Evolutionary conservation across 2,797 vertebrate species (phyloP), one percentile per base, ranked within the genome.

Genomic region (Microcaecilia unicolor): DNA sequence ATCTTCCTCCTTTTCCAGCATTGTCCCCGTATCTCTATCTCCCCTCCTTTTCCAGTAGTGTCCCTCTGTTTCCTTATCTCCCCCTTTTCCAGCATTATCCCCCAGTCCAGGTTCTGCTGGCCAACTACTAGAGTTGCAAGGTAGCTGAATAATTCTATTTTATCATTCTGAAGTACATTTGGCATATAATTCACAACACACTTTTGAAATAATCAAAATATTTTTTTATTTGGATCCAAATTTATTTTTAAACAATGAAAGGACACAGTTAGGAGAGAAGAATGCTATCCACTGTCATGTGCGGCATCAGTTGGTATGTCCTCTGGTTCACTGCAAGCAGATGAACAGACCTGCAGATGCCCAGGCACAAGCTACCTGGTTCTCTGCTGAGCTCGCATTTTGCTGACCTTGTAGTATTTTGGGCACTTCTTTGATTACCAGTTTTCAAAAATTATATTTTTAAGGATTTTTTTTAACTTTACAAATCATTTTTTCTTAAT

Each of bases 251-350:
- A 19, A 12, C 1, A 15, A 9, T 43, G 12, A 34, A 33, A 54
- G 44, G 23, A 38, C 23, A 37, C 44, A 22, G 23, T 1, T n/a
- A 37, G 25, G 19, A 49, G 26, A 39, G 48, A 15, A 13, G 5
- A 51, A 17, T 10, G 15, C 25, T 30, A 31, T 50, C 43, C 12
- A 12, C 18, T 34, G 6, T 40, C 57, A 28, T 43, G 7, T 31
- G 41, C 15, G 49, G 21, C 26, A 34, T 31, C 42, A 18, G 44
- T 31, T 34, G 45, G 42, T 44, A 54, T 67, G 44, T 43, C 49
- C 52, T 67, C 3, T 0, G 1, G 38, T 43, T 56, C 54, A 31
- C 30, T 12, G n/a, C 15, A 31, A 10, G 15, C 25, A 17, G 15
- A 22, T 18, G 4, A 30, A 12, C 43, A 0, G 10, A 31, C 1